Conservation (phyloP, 1,140 invertebrate genomes). For the Brachionus plicatilis region DNA sequence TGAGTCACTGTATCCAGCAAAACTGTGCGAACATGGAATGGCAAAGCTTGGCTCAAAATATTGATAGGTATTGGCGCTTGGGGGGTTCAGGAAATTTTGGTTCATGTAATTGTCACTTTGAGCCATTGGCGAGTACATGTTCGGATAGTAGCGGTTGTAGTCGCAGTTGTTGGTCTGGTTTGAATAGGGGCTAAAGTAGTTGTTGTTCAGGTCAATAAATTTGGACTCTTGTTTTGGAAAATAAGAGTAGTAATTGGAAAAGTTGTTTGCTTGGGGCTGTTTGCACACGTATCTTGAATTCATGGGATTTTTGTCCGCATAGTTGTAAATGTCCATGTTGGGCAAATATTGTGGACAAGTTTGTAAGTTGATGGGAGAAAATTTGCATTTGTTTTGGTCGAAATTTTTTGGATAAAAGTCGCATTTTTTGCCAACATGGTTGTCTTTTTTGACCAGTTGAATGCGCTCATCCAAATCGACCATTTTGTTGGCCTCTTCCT, state of each 20-base stretch:
- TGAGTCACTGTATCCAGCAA: background rate
- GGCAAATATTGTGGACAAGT: background rate
- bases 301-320: background rate
- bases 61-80: background rate
- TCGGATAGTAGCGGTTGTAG: background rate
- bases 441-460: background rate
- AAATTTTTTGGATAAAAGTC: background rate
- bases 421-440: background rate
- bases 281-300: background rate
- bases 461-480: background rate
- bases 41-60: background rate
- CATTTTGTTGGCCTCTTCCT: background rate
- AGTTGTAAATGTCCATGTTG: background rate
- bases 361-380: background rate
- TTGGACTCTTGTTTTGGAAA: background rate
- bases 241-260: background rate
- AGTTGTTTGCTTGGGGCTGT: background rate
- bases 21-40: background rate
- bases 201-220: slow-evolving; percentile 9
- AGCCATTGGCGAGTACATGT: background rate
- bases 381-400: background rate
- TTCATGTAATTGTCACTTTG: background rate
- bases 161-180: background rate
- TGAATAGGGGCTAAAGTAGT: background rate
- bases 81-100: background rate